Conservation (phyloP, 1,140 invertebrate species). For the Drosophila malerkotliana region DNA sequence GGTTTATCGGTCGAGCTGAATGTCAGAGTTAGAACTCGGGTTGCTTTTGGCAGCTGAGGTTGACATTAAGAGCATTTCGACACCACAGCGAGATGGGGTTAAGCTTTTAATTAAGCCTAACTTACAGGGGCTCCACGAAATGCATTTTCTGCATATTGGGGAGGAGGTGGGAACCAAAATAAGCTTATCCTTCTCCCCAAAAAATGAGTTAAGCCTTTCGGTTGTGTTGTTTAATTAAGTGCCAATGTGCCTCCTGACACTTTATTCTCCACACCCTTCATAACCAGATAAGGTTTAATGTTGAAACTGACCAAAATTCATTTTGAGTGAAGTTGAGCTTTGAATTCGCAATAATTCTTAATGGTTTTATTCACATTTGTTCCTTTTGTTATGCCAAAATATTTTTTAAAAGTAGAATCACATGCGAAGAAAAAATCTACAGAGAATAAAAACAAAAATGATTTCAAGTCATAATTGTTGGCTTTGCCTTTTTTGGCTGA, state of each 20-base stretch:
- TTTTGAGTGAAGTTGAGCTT: slow-evolving; percentile 14
- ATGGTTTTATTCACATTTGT: slow-evolving; percentile 64
- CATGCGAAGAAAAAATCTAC: slow-evolving; percentile 9
- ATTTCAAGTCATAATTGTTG: slow-evolving; percentile 72
- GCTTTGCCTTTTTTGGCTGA: slow-evolving; percentile 64
- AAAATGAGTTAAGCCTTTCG: slow-evolving; percentile 24
- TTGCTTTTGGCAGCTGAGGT: slow-evolving; percentile 26
- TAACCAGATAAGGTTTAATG: slow-evolving; percentile 53
- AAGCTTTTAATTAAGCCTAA: slow-evolving; percentile 42
- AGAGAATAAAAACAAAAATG: slow-evolving; percentile 33
- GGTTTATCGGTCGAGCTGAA: slow-evolving; percentile 68
- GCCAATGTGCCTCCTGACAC: slow-evolving; percentile 20
- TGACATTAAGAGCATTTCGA: slow-evolving; percentile 72
- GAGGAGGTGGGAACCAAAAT: neutral
- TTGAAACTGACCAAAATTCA: slow-evolving; percentile 38
- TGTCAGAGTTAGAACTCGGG: slow-evolving; percentile 65
- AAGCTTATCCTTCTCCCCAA: neutral
- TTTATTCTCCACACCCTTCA: slow-evolving; percentile 43
- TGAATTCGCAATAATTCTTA: slow-evolving; percentile 50
- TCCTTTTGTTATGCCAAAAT: slow-evolving; percentile 50
- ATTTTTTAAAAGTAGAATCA: slow-evolving; percentile 29
- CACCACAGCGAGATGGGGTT: slow-evolving; percentile 39
- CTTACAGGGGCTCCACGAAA: slow-evolving; percentile 17
- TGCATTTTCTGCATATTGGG: neutral
- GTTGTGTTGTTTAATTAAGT: slow-evolving; percentile 14